A percentile compares a stretch with the other conserved stretches of the same genome.
These are phyloP conservation scores for Penaeus japonicus DNA, from an alignment of 1,140 invertebrate species.

Conservation along the genomic window DNA sequence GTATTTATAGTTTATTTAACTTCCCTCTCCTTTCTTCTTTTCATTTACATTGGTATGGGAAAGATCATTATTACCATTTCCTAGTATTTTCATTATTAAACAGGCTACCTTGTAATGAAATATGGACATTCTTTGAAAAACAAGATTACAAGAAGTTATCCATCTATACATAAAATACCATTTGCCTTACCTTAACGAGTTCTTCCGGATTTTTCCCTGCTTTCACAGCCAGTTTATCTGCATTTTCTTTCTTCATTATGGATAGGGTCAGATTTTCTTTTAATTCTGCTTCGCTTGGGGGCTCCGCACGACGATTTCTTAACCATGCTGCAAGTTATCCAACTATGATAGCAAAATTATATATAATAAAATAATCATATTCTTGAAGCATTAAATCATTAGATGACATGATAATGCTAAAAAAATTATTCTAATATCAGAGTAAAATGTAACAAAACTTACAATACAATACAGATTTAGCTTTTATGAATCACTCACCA, in stretches of 20 bases:
- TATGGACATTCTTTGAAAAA: too few relatives aligned
- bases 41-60: too few relatives aligned
- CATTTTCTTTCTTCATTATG: constrained; percentile 35
- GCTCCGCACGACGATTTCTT: constrained; percentile 4
- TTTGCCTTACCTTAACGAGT: not conserved
- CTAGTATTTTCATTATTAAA: too few relatives aligned
- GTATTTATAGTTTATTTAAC: too few relatives aligned
- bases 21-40: too few relatives aligned
- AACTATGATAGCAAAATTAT: too few relatives aligned
- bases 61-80: too few relatives aligned
- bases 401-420: too few relatives aligned
- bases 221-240: not conserved
- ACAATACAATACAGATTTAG: not conserved
- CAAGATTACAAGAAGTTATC: too few relatives aligned
- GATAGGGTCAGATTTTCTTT: not conserved
- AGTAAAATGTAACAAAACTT: not conserved
- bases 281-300: constrained; percentile 17
- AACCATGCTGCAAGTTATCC: constrained; percentile 4
- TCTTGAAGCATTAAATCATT: too few relatives aligned
- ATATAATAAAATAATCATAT: too few relatives aligned
- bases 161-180: not conserved
- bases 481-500: not conserved
- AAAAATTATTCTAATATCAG: not conserved
- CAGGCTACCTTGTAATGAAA: too few relatives aligned
- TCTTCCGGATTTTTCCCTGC: not conserved